A percentile compares a stretch with the other conserved stretches of the same genome.
Evolutionary conservation across 2,113 vertebrate species (phyloP).

Genomic region (Malurus alboscapulatus): DNA sequence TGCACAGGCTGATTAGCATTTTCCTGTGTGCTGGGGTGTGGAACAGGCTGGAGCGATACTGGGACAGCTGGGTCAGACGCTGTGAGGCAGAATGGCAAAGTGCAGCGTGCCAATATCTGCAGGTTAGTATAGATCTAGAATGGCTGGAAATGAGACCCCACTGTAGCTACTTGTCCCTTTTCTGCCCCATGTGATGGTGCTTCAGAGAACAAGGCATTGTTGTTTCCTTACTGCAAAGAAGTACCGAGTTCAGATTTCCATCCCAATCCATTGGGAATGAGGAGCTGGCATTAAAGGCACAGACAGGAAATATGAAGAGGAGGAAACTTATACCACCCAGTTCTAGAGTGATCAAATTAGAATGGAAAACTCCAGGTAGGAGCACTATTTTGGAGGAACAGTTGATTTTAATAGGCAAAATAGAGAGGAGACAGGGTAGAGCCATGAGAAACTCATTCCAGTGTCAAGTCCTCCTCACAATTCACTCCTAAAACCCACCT

Average conservation of each 20-base stretch:
- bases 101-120: background rate
- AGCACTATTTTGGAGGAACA: conserved; percentile 72
- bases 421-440: background rate
- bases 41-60: background rate
- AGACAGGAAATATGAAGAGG: conserved; percentile 71
- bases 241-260: background rate
- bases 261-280: background rate
- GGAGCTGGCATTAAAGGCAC: background rate
- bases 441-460: background rate
- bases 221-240: background rate
- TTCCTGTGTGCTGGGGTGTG: background rate
- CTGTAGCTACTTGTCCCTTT: background rate
- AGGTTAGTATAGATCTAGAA: background rate
- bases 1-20: background rate
- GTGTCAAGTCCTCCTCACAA: background rate
- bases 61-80: background rate
- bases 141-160: background rate
- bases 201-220: background rate
- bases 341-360: conserved; percentile 69
- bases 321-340: conserved; percentile 66
- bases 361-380: conserved; percentile 60
- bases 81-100: background rate
- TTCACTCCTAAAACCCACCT: background rate
- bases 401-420: conserved; percentile 71
- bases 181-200: background rate